These are phyloP conservation scores for Tapera naevia DNA, from an alignment of 2,797 vertebrate species.

Conservation along the genomic window DNA sequence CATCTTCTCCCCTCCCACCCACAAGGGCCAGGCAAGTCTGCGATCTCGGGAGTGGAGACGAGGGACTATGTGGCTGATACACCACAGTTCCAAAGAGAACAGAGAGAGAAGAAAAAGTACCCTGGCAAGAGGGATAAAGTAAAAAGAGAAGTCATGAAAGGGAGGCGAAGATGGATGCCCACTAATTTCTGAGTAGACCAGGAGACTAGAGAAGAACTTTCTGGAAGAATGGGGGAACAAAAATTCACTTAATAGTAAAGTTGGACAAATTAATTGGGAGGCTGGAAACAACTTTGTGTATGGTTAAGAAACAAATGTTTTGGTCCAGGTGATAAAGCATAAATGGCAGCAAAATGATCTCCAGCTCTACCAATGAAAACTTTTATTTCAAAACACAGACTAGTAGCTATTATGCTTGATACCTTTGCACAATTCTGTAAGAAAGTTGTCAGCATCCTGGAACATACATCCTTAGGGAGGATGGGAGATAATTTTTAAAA, in stretches of 20 bases:
- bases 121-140: not conserved
- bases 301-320: not conserved
- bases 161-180: not conserved
- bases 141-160: not conserved
- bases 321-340: not conserved
- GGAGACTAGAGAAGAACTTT: not conserved
- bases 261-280: not conserved
- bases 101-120: not conserved
- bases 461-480: not conserved
- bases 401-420: not conserved
- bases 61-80: not conserved
- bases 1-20: not conserved
- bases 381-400: not conserved
- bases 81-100: not conserved
- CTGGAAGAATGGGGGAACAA: not conserved
- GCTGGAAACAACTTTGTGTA: not conserved
- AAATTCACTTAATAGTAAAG: not conserved
- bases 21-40: not conserved
- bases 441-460: not conserved
- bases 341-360: not conserved
- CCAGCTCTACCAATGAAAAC: not conserved
- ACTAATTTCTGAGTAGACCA: not conserved
- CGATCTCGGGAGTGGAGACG: not conserved
- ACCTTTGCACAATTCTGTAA: not conserved
- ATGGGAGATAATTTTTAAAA: not conserved